Base-by-base conservation (phyloP, 2,113 vertebrate genomes). In the Chrysemys picta region DNA sequence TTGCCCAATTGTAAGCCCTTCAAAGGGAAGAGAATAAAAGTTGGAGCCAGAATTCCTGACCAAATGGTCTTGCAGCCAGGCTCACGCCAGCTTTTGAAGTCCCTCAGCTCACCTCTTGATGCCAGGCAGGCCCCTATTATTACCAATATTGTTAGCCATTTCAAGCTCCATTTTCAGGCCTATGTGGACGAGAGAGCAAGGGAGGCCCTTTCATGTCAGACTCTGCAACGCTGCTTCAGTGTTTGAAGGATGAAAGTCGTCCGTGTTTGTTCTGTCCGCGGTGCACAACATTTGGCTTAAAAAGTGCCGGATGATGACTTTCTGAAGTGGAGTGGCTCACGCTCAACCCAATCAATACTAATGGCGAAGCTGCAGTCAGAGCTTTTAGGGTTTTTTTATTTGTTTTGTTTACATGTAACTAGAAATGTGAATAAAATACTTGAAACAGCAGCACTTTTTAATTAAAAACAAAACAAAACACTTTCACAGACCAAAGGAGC, bases 21-120 rank as follows among this genome's bases (percentile, higher is more conserved):
- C 99, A 99, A 99, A 99, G 99, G 98, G 94, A 98, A 99, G 98
- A 99, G 99, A 99, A 99, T 99, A 98, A 98, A 98, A 99, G 98
- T 99, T 98, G 89, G 97, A 98, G 97, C 92, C 95, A 86, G 89
- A 97, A 98, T 98, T 97, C 97, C 59, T 72, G 93, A 96, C 97
- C 96, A 98, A 98, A 95, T 90, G 88, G 96, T 97, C 95, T 96
- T 90, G 92, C 93, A 97, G 96, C 97, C 97, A 97, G 91, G 95
- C 96, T 91, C 97, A 94, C 97, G 96, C 95, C 93, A 82, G 97
- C 98, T 98, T 99, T 99, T 99, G 99, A 99, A 99, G 99, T 99
- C 94, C 94, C 96, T 96, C 97, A 95, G 96, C 98, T 97, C 97
- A 98, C 97, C 98, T 98, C 99, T 99, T 99, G 98, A 99, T 99